Conservation (phyloP, 2,797 vertebrate species). For the Sandelia bainsii region DNA sequence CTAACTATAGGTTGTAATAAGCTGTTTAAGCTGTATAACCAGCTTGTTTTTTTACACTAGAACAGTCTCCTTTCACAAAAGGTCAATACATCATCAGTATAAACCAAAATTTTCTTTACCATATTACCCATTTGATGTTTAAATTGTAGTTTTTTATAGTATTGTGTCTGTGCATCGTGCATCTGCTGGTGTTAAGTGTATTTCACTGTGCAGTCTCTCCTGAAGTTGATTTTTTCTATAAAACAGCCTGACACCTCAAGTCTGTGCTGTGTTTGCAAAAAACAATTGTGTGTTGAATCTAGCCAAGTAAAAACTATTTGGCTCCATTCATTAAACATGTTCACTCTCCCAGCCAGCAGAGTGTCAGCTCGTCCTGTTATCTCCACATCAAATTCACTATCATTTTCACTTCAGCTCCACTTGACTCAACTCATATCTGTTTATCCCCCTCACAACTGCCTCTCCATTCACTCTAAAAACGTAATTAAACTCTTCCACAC, state of each 20-base stretch:
- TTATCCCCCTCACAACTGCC: constrained; percentile 32
- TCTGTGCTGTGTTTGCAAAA: constrained; percentile 40
- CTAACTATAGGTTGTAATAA: no score
- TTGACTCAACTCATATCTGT: constrained; percentile 51
- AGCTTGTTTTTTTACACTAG: no score
- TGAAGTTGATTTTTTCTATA: constrained; percentile 17
- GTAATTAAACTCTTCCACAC: constrained; percentile 36
- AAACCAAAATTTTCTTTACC: not conserved
- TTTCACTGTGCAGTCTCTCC: constrained; percentile 13
- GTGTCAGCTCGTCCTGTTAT: constrained; percentile 66
- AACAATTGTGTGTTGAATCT: constrained; percentile 55
- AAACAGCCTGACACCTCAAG: constrained; percentile 27
- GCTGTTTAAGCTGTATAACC: no score
- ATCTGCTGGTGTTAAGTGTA: constrained; percentile 7
- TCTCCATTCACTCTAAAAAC: constrained; percentile 50
- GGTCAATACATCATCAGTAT: not conserved
- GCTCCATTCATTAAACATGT: constrained; percentile 71
- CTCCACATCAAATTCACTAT: constrained; percentile 62
- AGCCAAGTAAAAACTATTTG: constrained; percentile 55
- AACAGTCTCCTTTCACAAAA: no score
- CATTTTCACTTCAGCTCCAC: constrained; percentile 61
- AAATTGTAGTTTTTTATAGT: not conserved
- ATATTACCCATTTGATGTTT: not conserved
- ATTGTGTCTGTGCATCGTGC: constrained; percentile 1
- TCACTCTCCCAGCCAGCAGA: constrained; percentile 55